A percentile compares a stretch with the other conserved stretches of the same genome.
phyloP scores from a whole-genome alignment of 1,140 invertebrate genomes.

The Steinernema feltiae region DNA sequence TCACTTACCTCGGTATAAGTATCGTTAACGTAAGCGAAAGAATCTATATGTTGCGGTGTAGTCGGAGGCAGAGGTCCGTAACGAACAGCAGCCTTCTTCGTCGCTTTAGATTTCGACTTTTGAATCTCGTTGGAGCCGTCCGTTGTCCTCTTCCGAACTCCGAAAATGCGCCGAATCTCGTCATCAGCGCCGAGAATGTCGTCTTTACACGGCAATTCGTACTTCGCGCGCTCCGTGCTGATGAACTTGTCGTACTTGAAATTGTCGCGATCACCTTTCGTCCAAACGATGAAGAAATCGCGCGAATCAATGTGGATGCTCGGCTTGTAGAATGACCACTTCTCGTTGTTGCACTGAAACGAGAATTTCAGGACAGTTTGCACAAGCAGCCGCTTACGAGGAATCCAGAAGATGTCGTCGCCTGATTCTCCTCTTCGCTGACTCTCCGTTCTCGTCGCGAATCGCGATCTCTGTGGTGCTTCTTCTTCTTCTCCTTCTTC shows the following conservation, averaged over 20 bases:
- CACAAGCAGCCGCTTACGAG: not conserved
- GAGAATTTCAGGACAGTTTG: not conserved
- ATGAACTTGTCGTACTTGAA: not conserved
- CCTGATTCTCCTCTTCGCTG: not conserved
- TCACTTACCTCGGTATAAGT: not conserved
- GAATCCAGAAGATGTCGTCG: not conserved
- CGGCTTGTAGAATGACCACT: not conserved
- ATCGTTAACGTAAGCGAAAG: not conserved
- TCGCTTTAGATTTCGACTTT: not conserved
- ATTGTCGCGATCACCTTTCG: not conserved
- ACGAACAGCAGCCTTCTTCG: not conserved
- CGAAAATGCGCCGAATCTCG: not conserved
- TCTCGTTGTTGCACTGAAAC: not conserved
- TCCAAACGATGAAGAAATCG: not conserved
- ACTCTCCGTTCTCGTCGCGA: too few relatives aligned
- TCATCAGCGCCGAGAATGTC: not conserved
- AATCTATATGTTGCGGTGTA: not conserved
- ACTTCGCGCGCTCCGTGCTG: not conserved
- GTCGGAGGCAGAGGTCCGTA: not conserved
- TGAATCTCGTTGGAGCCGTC: not conserved
- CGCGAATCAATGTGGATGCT: not conserved
- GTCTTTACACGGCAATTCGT: not conserved
- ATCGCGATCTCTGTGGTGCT: not conserved
- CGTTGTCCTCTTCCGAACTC: not conserved
- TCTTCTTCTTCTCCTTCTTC: not conserved